phyloP scores from a whole-genome alignment of 2,113 vertebrate species.

The Naja naja region DNA sequence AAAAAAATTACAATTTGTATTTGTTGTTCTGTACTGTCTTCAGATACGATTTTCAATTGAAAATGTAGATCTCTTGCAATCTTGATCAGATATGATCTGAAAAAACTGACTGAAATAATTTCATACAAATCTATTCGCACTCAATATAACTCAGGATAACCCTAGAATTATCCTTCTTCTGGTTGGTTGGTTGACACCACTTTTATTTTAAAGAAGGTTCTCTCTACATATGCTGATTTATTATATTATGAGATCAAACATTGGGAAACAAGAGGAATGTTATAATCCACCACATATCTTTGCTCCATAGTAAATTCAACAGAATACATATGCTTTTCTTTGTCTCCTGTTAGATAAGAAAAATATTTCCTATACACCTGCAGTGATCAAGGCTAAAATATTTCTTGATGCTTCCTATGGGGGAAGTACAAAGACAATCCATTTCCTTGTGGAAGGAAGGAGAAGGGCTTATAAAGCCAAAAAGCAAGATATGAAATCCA shows the following conservation, averaged over 20 bases:
- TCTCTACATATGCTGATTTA: background rate
- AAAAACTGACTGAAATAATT: background rate
- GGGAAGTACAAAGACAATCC: background rate
- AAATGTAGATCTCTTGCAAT: background rate
- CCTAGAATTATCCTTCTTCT: background rate
- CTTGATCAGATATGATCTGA: background rate
- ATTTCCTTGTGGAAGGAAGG: slow-evolving; percentile 9
- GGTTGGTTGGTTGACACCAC: background rate
- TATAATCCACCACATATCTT: slow-evolving; percentile 58
- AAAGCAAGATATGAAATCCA: slow-evolving; percentile 2
- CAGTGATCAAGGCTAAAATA: slow-evolving; percentile 30
- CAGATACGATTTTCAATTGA: too few species aligned
- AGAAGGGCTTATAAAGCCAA: background rate
- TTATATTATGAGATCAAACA: background rate
- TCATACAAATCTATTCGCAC: background rate
- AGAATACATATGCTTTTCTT: slow-evolving; percentile 62
- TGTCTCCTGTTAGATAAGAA: slow-evolving; percentile 51
- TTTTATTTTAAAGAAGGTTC: background rate
- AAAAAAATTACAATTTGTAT: background rate
- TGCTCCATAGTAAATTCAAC: slow-evolving; percentile 59
- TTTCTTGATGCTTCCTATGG: slow-evolving; percentile 9
- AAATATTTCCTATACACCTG: slow-evolving; percentile 37
- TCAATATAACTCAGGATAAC: too few species aligned
- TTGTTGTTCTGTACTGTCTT: background rate
- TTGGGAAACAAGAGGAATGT: slow-evolving; percentile 25